Evolutionary conservation across 2,888 invertebrate species (phyloP), one percentile per base, ranked within the genome.

Genomic region (Rapana venosa): DNA sequence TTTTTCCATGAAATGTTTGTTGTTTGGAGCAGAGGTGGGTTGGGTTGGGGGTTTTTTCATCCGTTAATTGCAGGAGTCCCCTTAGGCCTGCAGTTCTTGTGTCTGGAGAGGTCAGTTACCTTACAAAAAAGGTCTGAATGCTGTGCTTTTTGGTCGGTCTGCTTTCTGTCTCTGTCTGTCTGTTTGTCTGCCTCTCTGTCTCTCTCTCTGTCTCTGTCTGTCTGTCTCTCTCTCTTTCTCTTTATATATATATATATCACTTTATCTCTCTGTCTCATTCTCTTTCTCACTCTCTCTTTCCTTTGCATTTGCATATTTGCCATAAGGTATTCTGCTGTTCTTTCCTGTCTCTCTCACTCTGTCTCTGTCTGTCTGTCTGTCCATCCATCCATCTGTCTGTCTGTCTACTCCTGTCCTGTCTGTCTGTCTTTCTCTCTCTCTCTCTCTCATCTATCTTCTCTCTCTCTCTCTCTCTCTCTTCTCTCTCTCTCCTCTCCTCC

Each of bases 391-490:
- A 6, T 85, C n/a, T 85, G 36, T 47, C n/a, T 36, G 20, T 85
- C 36, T 85, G 36, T 85, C 36, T 85, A 1, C 35, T 11, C 36
- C 15, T 85, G n/a, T 47, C 36, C 58, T 56, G 87, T 47, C 22
- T 87, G n/a, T 56, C 58, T 87, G 66, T 87, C 58, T 56, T 8
- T 56, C 58, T 87, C 58, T 87, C 58, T 87, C 58, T 61, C 26
- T 87, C 30, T 87, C 58, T 32, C 74, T 87, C n/a, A 32, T 36
- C 70, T 20, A 1, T 20, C 77, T 26, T 35, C 47, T 88, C 88
- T 70, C 56, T 88, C 8, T 35, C 47, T 79, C 79, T 79, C 56
- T 79, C 79, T 88, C 79, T 74, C 88, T 88, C 70, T 88, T 79
- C 79, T 5, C 0, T 5, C 0, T 5, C 26, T 74, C 26, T 74